Conservation (phyloP, 2,888 invertebrate genomes). For the Ashinkailepas kermadecensis region DNA sequence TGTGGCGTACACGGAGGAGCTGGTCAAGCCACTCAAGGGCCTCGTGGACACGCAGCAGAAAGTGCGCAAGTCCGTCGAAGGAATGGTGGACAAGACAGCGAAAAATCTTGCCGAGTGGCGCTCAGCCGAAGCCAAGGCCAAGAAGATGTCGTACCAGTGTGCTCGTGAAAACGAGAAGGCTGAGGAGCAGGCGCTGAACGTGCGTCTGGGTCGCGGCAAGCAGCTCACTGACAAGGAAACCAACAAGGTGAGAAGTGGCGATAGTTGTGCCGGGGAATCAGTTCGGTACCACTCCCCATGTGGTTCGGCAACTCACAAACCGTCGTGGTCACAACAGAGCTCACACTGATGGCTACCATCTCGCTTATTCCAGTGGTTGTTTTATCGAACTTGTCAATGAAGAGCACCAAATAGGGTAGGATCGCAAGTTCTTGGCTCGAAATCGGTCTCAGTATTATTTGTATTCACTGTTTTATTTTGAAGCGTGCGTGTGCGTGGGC, state of each 20-base stretch:
- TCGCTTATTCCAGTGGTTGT: too few relatives aligned
- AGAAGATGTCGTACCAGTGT: slow-evolving; percentile 76
- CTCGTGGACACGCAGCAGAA: slow-evolving; percentile 50
- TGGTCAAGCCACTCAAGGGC: slow-evolving; percentile 75
- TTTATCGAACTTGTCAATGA: too few relatives aligned
- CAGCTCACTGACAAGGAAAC: slow-evolving; percentile 51
- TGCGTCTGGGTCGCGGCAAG: slow-evolving; percentile 47
- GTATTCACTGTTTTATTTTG: too few relatives aligned
- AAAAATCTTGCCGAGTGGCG: slow-evolving; percentile 77
- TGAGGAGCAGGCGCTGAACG: slow-evolving; percentile 55
- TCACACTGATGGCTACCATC: too few relatives aligned
- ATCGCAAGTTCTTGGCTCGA: too few relatives aligned
- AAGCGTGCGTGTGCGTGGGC: not conserved
- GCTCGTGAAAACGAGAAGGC: slow-evolving; percentile 86
- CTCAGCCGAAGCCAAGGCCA: slow-evolving; percentile 75
- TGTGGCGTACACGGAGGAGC: slow-evolving; percentile 70
- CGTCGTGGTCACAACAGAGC: too few relatives aligned
- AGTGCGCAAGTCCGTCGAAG: slow-evolving; percentile 52
- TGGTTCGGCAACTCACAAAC: too few relatives aligned
- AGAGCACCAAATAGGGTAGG: too few relatives aligned
- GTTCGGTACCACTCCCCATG: too few relatives aligned
- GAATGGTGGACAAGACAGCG: slow-evolving; percentile 71
- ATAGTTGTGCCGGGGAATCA: too few relatives aligned
- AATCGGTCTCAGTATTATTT: too few relatives aligned
- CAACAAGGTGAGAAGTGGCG: slow-evolving; percentile 46